Conservation (phyloP, 2,797 vertebrate species). For the Xenentodon cancila region DNA sequence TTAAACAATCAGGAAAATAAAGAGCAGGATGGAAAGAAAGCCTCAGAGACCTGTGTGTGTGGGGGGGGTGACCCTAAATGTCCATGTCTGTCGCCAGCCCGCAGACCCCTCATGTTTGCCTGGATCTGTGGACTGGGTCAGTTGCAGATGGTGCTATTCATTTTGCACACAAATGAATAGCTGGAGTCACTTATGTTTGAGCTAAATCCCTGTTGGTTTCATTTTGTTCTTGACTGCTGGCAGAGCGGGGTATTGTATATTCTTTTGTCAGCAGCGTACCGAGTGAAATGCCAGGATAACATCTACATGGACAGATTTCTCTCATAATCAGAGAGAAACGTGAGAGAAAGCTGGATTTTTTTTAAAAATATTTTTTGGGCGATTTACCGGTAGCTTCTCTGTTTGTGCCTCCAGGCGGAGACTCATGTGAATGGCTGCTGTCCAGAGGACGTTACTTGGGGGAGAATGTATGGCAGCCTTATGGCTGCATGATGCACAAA, state of each 20-base stretch:
- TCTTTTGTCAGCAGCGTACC: conserved; percentile 42
- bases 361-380: conserved; percentile 23
- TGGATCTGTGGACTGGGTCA: conserved; percentile 47
- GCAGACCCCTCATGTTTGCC: conserved; percentile 31
- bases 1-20: too few relatives aligned
- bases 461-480: conserved; percentile 95
- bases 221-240: conserved; percentile 37
- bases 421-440: conserved; percentile 95
- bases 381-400: conserved; percentile 40
- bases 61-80: conserved; percentile 28
- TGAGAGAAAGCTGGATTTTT: conserved; percentile 29
- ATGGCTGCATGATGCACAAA: conserved; percentile 99
- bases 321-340: conserved; percentile 14
- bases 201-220: conserved; percentile 54
- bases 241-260: conserved; percentile 48
- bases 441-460: conserved; percentile 96
- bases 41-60: conserved; percentile 18
- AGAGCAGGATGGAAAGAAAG: too few relatives aligned
- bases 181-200: conserved; percentile 41
- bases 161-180: conserved; percentile 54
- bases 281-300: conserved; percentile 44
- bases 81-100: conserved; percentile 20
- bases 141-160: conserved; percentile 59
- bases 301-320: conserved; percentile 46
- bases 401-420: conserved; percentile 82